Base-by-base conservation (phyloP, 2,113 vertebrate species). In the Mus pahari region DNA sequence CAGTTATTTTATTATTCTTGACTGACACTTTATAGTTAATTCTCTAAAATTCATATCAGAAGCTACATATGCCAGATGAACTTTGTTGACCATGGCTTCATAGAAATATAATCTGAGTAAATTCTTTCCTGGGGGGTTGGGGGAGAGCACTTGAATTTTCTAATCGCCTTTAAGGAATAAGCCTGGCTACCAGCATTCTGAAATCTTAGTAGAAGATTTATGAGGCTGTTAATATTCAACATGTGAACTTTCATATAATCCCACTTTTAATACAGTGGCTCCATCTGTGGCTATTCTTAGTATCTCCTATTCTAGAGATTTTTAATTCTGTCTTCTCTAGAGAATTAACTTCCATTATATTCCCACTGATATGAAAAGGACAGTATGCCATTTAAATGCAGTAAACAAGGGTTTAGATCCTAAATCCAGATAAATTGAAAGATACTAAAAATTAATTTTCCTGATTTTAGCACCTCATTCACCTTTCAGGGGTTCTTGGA, bases 221-320 rank as follows among this genome's bases (percentile, higher is more conserved):
- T 33, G 42, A 39, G 20, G 1, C 53, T 93, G 17, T 96, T 94
- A 92, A 73, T 94, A 92, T 84, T 89, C 20, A 87, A 16, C 1
- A 58, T 88, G 48, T 82, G 79, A 90, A 74, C 84, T 96, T 92
- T 92, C 14, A 87, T 22, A 81, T 22, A 88, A 94, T 95, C 33
- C 5, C 2, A 53, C 16, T 84, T 90, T 81, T 94, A 79, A 39
- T 86, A 92, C 24, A 89, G 16, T 82, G 89, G 60, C 24, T 20
- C 55, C 82, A 64, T 91, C 26, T 81, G 74, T 75, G 70, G 5
- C 31, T 91, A 62, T 62, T 70, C 4, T 14, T 82, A 86, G 26
- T 64, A 42, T 74, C 11, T 83, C 33, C 39, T 31, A 74, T 79
- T 97, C 26, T 53, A 94, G 20, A 93, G 13, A 77, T 4, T 0